Evolutionary conservation across 2,113 vertebrate species (phyloP).

Genomic region (Rousettus leschenaultii): DNA sequence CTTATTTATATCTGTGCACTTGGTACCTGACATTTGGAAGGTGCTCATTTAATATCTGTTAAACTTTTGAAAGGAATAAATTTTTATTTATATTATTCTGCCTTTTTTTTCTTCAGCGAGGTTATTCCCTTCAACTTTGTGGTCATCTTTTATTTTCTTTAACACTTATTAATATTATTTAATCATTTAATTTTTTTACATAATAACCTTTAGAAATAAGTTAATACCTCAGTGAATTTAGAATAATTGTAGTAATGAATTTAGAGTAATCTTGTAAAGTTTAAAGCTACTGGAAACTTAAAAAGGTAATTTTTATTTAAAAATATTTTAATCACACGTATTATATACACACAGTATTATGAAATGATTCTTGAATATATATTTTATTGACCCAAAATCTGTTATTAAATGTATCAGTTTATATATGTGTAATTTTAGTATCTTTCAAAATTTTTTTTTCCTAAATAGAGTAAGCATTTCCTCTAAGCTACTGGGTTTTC

Average conservation of each 20-base stretch:
- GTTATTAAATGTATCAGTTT: not conserved
- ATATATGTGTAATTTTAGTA: not conserved
- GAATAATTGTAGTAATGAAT: not conserved
- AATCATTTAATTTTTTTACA: not conserved
- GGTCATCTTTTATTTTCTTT: not conserved
- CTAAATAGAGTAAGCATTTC: not conserved
- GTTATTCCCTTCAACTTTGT: not conserved
- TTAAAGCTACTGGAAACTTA: not conserved
- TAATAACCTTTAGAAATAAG: not conserved
- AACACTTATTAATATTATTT: not conserved
- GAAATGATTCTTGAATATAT: not conserved
- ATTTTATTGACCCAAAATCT: not conserved
- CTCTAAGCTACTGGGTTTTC: not conserved
- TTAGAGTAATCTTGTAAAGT: not conserved
- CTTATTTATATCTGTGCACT: not conserved
- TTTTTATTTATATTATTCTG: not conserved
- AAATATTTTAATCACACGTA: not conserved
- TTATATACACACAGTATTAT: not conserved
- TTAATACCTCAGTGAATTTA: not conserved
- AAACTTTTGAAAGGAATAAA: not conserved
- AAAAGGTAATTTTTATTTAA: not conserved
- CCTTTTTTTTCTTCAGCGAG: not conserved
- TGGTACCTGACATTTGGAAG: not conserved
- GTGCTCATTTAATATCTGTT: not conserved
- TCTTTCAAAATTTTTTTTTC: not conserved